Evolutionary conservation across 2,113 vertebrate genomes (phyloP).

Genomic region (Pseudorasbora parva): DNA sequence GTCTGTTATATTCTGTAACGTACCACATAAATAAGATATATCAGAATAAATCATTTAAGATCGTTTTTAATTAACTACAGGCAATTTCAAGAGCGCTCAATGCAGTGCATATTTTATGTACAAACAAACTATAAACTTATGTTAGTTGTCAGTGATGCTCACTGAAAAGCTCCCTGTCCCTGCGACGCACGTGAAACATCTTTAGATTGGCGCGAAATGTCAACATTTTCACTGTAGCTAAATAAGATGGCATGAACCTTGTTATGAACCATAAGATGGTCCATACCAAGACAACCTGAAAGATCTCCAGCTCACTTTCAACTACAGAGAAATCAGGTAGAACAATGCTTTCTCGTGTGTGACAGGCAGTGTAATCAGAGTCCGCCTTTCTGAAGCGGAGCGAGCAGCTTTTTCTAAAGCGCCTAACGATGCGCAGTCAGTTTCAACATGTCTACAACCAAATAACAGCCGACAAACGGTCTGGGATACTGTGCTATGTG

Average conservation of each 20-base stretch:
- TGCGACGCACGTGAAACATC: neutral
- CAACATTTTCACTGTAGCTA: neutral
- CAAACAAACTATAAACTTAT: neutral
- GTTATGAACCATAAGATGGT: too few species aligned
- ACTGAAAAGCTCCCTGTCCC: neutral
- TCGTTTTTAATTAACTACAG: neutral
- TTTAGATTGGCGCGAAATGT: neutral
- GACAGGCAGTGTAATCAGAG: neutral
- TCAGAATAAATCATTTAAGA: neutral
- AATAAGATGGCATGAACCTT: constrained; percentile 4
- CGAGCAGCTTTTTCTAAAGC: neutral
- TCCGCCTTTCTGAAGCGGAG: constrained; percentile 2
- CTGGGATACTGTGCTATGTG: neutral
- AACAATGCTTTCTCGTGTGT: neutral
- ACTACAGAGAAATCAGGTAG: neutral
- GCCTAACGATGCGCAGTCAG: neutral
- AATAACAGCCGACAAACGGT: neutral
- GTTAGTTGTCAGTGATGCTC: neutral
- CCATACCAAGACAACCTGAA: neutral
- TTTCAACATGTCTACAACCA: constrained; percentile 9
- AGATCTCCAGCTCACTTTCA: neutral
- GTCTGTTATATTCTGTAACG: neutral
- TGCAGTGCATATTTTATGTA: neutral
- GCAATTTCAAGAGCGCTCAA: neutral
- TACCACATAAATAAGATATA: neutral